A percentile compares a stretch with the other conserved stretches of the same genome.
Conservation (phyloP, 2,888 invertebrate species). For the Sturmia bella region DNA sequence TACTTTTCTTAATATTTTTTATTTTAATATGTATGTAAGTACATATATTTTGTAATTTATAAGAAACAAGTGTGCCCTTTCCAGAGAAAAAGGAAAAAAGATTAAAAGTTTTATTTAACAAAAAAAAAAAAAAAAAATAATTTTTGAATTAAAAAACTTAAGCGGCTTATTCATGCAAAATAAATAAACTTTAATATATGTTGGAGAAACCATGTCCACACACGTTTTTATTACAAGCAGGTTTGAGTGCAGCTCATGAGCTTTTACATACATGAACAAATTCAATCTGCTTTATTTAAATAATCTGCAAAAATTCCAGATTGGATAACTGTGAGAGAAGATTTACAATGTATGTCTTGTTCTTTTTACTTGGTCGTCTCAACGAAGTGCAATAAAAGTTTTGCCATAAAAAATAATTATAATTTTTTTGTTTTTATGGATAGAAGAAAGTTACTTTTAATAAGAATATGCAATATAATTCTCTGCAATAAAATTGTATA, state of each 20-base stretch:
- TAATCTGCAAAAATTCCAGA: too few species aligned
- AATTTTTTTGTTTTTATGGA: too few species aligned
- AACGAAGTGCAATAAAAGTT: too few species aligned
- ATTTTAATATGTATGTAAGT: not conserved
- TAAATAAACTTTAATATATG: not conserved
- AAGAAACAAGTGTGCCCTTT: too few species aligned
- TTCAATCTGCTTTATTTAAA: conserved; percentile 8
- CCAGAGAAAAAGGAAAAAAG: not conserved
- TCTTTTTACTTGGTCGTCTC: not conserved
- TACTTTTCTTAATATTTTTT: not conserved
- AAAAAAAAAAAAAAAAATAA: conserved; percentile 15
- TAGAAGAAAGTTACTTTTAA: too few species aligned
- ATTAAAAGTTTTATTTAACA: conserved; percentile 33
- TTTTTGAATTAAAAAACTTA: conserved; percentile 20
- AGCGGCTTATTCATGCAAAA: conserved; percentile 5
- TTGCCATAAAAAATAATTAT: too few species aligned
- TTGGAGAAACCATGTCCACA: not conserved
- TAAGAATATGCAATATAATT: too few species aligned
- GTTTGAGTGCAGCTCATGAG: not conserved
- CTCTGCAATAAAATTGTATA: too few species aligned
- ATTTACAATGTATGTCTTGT: too few species aligned
- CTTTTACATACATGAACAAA: not conserved
- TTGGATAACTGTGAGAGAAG: too few species aligned
- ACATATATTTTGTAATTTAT: conserved; percentile 5
- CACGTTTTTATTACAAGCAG: too few species aligned